phyloP scores from a whole-genome alignment of 2,888 invertebrate genomes.

The Drosophila falleni region DNA sequence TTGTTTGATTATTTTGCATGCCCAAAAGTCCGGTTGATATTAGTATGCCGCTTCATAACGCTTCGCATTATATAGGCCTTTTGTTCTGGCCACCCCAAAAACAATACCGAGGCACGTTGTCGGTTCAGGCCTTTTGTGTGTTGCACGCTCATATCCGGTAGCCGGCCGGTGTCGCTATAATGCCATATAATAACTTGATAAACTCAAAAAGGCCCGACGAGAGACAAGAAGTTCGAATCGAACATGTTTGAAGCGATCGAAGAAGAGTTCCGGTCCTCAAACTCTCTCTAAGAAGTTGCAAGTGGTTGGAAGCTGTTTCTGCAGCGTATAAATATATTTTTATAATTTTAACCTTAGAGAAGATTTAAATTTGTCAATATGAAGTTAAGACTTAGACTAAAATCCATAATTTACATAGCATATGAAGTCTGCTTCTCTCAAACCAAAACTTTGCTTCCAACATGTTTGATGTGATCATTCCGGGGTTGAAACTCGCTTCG shows the following conservation, averaged over 20 bases:
- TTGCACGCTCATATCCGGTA: slow-evolving; percentile 73
- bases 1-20: slow-evolving; percentile 68
- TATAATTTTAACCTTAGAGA: no score
- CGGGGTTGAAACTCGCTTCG: slow-evolving; percentile 14
- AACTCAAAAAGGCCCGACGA: slow-evolving; percentile 22
- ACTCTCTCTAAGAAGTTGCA: slow-evolving; percentile 17
- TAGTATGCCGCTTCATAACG: slow-evolving; percentile 47
- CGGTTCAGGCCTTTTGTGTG: slow-evolving; percentile 53
- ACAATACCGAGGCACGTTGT: slow-evolving; percentile 3
- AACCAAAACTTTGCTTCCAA: slow-evolving; percentile 5
- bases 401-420: no score
- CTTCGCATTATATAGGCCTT: slow-evolving; percentile 28
- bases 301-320: not conserved
- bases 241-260: slow-evolving; percentile 52
- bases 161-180: slow-evolving; percentile 62
- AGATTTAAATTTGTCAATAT: not conserved
- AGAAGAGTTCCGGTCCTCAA: slow-evolving; percentile 39
- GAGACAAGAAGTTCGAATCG: slow-evolving; percentile 18
- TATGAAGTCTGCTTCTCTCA: not conserved
- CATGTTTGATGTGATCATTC: slow-evolving; percentile 18
- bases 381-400: no score
- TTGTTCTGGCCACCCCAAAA: slow-evolving; percentile 73
- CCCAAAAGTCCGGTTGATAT: slow-evolving; percentile 47
- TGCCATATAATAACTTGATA: slow-evolving; percentile 67
- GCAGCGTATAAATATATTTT: not conserved